Evolutionary conservation across 2,888 invertebrate species (phyloP).

Genomic region (Alviniconcha strummeri): DNA sequence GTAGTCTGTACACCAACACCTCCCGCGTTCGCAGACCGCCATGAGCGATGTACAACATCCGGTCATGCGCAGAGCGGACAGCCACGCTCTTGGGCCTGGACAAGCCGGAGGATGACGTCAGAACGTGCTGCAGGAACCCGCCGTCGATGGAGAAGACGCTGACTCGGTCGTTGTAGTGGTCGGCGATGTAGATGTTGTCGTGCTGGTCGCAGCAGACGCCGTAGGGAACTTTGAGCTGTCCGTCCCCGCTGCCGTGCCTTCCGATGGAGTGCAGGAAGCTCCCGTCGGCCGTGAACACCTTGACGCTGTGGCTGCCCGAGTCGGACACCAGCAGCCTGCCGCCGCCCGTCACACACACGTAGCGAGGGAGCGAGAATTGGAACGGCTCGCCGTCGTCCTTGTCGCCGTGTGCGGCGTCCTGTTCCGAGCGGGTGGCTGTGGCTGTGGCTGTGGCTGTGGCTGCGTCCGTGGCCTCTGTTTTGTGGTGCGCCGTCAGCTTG

Average conservation of each 20-base stretch:
- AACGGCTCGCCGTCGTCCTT: neutral
- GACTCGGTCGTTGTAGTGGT: conserved; percentile 74
- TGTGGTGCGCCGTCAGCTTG: too few species aligned
- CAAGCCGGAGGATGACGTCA: conserved; percentile 46
- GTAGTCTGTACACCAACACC: conserved; percentile 38
- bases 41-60: conserved; percentile 45
- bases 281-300: conserved; percentile 73
- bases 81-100: conserved; percentile 46
- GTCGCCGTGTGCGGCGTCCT: too few species aligned
- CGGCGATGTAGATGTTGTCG: conserved; percentile 75
- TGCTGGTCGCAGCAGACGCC: conserved; percentile 74
- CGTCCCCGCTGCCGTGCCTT: conserved; percentile 73
- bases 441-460: too few species aligned
- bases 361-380: conserved; percentile 75
- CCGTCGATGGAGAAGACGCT: conserved; percentile 54
- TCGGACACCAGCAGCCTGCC: conserved; percentile 74
- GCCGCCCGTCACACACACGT: conserved; percentile 73
- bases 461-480: too few species aligned
- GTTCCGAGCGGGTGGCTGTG: too few species aligned
- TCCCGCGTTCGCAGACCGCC: conserved; percentile 45
- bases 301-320: conserved; percentile 75
- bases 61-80: conserved; percentile 37
- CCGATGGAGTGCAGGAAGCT: conserved; percentile 74
- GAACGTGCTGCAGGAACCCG: conserved; percentile 52
- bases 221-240: conserved; percentile 75